Evolutionary conservation across 2,797 vertebrate species (phyloP).

Genomic region (Enteromius paludinosus): DNA sequence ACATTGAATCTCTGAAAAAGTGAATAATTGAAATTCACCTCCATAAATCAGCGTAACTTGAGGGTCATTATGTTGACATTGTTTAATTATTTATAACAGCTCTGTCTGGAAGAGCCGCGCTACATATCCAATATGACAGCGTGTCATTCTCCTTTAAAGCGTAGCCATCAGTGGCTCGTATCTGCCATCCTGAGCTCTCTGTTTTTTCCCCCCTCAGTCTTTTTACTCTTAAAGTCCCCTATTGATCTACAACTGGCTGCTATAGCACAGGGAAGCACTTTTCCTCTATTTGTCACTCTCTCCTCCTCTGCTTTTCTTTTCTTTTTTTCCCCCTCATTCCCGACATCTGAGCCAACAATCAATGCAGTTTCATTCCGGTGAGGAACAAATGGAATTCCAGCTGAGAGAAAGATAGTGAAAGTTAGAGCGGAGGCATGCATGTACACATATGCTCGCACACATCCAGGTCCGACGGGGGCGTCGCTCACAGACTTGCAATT

Average conservation of each 20-base stretch:
- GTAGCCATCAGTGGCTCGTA: slow-evolving; percentile 16
- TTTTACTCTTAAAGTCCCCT: slow-evolving; percentile 40
- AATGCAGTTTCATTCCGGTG: slow-evolving; percentile 77
- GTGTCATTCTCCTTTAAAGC: slow-evolving; percentile 32
- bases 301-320: slow-evolving; percentile 13
- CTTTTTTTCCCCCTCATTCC: slow-evolving; percentile 15
- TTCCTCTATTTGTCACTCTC: slow-evolving; percentile 48
- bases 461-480: slow-evolving; percentile 29
- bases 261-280: slow-evolving; percentile 48
- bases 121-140: slow-evolving; percentile 32
- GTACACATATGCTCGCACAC: slow-evolving; percentile 48
- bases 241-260: slow-evolving; percentile 54
- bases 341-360: slow-evolving; percentile 80
- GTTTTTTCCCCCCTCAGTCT: slow-evolving; percentile 15
- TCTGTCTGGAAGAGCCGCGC: slow-evolving; percentile 2
- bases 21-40: slow-evolving; percentile 37
- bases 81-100: slow-evolving; percentile 43
- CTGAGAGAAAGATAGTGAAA: slow-evolving; percentile 66
- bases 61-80: slow-evolving; percentile 47
- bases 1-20: background rate
- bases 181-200: slow-evolving; percentile 9
- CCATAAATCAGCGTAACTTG: slow-evolving; percentile 28
- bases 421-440: slow-evolving; percentile 62
- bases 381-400: slow-evolving; percentile 78
- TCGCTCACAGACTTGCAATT: slow-evolving; percentile 28